Evolutionary conservation across 2,113 vertebrate genomes (phyloP).

Genomic region (Thamnaconus septentrionalis): DNA sequence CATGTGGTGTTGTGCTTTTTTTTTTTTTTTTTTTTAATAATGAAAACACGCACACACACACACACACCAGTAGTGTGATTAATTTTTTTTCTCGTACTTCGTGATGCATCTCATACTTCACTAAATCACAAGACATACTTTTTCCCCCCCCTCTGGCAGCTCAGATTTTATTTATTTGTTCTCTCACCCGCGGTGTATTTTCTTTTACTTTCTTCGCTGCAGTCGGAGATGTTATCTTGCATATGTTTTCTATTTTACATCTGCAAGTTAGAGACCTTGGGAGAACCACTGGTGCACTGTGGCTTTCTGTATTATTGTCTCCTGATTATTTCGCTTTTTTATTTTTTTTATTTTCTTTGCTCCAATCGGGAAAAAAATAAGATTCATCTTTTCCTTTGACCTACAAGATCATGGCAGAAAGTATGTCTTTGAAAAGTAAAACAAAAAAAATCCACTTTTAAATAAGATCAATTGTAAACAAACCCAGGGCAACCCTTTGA

Average conservation of each 20-base stretch:
- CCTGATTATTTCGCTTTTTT: constrained; percentile 69
- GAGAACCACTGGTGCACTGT: constrained; percentile 45
- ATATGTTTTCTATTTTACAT: constrained; percentile 59
- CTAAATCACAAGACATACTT: constrained; percentile 41
- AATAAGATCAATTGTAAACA: constrained; percentile 86
- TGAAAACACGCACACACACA: constrained; percentile 1
- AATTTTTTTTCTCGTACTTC: constrained; percentile 25
- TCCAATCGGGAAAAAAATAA: constrained; percentile 69
- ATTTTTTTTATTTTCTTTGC: constrained; percentile 37
- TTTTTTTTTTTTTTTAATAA: constrained; percentile 17
- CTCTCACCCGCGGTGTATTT: constrained; percentile 33
- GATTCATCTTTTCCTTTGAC: constrained; percentile 73
- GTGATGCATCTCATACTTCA: constrained; percentile 38
- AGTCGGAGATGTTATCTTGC: constrained; percentile 48
- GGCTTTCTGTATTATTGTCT: constrained; percentile 62
- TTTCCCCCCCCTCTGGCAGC: constrained; percentile 10
- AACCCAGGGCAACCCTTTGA: constrained; percentile 83
- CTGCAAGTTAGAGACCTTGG: constrained; percentile 45
- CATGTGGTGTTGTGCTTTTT: constrained; percentile 19
- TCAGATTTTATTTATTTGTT: constrained; percentile 45
- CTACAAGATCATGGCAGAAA: constrained; percentile 74
- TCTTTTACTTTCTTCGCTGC: constrained; percentile 24
- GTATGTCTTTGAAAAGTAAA: constrained; percentile 79
- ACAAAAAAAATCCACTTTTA: constrained; percentile 80
- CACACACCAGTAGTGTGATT: constrained; percentile 1